Evolutionary conservation across 1,140 invertebrate species (phyloP).

Genomic region (Polypedilum vanderplanki): DNA sequence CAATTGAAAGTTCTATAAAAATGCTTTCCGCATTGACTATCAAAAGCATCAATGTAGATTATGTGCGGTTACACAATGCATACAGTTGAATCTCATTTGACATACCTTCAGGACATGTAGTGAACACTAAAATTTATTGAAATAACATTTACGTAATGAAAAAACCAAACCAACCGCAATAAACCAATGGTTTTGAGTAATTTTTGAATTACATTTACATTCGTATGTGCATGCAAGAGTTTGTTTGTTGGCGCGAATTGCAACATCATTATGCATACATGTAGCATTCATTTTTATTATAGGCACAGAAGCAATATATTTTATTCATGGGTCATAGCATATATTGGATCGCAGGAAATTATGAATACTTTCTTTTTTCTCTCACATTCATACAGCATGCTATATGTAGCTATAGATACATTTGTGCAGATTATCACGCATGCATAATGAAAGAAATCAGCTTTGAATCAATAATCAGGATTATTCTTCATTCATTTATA

Average conservation of each 20-base stretch:
- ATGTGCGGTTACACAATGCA: no score
- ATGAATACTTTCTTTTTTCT: not conserved
- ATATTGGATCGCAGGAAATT: not conserved
- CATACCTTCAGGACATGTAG: no score
- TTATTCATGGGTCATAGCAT: constrained; percentile 2
- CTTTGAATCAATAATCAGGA: constrained; percentile 4
- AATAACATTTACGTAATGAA: no score
- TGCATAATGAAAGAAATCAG: not conserved
- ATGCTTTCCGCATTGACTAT: no score
- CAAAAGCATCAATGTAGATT: no score
- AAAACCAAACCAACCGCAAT: not conserved
- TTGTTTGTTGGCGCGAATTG: not conserved
- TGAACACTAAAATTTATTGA: no score
- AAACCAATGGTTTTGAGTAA: not conserved
- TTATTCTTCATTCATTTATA: not conserved
- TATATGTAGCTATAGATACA: not conserved
- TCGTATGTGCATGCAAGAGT: no score
- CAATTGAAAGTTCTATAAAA: no score
- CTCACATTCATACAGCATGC: not conserved
- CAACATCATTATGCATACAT: constrained; percentile 5
- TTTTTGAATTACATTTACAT: not conserved
- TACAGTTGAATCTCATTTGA: no score
- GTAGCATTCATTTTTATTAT: not conserved
- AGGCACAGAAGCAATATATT: not conserved
- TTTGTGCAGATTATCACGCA: not conserved